These are phyloP conservation scores for Leptopilina drosophilae DNA, from an alignment of 2,888 invertebrate genomes.

Conservation along the genomic window DNA sequence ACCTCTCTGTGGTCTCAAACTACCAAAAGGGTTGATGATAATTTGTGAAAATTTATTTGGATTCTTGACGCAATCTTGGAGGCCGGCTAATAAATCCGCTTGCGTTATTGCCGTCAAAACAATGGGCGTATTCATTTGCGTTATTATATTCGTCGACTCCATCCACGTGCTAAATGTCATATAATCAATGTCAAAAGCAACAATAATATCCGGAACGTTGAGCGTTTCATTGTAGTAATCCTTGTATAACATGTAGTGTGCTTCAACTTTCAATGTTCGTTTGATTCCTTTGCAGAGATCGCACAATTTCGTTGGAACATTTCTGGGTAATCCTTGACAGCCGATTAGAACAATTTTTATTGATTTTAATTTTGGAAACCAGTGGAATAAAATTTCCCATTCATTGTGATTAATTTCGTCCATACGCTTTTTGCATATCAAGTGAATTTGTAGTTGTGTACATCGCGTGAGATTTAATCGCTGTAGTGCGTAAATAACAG, in stretches of 20 bases:
- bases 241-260: slow-evolving; percentile 58
- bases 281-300: slow-evolving; percentile 44
- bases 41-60: slow-evolving; percentile 56
- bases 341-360: not conserved
- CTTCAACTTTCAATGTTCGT: slow-evolving; percentile 56
- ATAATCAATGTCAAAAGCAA: slow-evolving; percentile 70
- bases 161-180: slow-evolving; percentile 63
- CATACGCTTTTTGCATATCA: slow-evolving; percentile 66
- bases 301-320: not conserved
- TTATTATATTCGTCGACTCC: slow-evolving; percentile 52
- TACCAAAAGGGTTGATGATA: slow-evolving; percentile 65
- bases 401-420: slow-evolving; percentile 59
- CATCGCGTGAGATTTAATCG: slow-evolving; percentile 45
- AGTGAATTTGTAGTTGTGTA: slow-evolving; percentile 58
- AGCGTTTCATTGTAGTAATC: slow-evolving; percentile 59
- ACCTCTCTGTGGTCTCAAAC: slow-evolving; percentile 68
- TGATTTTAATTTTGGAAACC: slow-evolving; percentile 51
- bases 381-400: slow-evolving; percentile 69
- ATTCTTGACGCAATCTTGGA: slow-evolving; percentile 49
- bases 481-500: slow-evolving; percentile 59
- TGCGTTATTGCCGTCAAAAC: slow-evolving; percentile 66
- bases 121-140: slow-evolving; percentile 66
- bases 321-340: not conserved
- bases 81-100: slow-evolving; percentile 44
- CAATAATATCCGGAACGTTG: slow-evolving; percentile 63